Evolutionary conservation across 2,113 vertebrate genomes (phyloP), one percentile per base, ranked within the genome.

Genomic region (Barbus barbus): DNA sequence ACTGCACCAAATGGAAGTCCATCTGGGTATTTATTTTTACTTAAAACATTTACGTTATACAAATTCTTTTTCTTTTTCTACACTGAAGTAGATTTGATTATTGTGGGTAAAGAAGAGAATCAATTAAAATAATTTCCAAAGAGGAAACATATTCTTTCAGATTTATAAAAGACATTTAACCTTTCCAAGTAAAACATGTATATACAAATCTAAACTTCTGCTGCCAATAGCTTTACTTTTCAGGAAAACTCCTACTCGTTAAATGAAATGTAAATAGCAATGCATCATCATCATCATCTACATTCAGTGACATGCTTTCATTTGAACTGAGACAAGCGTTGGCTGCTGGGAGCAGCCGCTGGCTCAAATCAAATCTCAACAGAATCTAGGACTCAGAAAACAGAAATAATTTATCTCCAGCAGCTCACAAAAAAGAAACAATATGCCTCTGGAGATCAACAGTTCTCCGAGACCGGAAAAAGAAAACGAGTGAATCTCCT

Each of bases 321-420:
- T 61, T 79, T 48, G 24, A n/a, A 67, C 16, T 9, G 16, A 81
- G n/a, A 20, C 16, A 22, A 28, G 16, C 41, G 9, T 31, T 46
- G 41, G 18, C 26, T 31, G 76, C 26, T 81, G 41, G 41, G 78
- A 81, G 38, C 26, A 67, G 24, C 78, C 7, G 11, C 3, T 13
- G 61, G 61, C 41, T 28, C 58, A 81, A 51, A 81, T 81, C 41
- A 67, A 81, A 81, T 81, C 78, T 51, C 20, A 46, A 51, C 16
- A 14, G 9, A 81, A 67, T 67, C 18, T 81, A 18, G 44, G 78
- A 67, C 44, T 67, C 61, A 48, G 41, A 67, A 65, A 81, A 67
- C 33, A 81, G 60, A 81, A 65, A 33, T 67, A 81, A 67, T 81
- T 67, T 51, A 65, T 81, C 26, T 81, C 41, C 26, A 67, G 33